Conservation (phyloP, 64 coral and sea anemone species). For the Porites australiensis region DNA sequence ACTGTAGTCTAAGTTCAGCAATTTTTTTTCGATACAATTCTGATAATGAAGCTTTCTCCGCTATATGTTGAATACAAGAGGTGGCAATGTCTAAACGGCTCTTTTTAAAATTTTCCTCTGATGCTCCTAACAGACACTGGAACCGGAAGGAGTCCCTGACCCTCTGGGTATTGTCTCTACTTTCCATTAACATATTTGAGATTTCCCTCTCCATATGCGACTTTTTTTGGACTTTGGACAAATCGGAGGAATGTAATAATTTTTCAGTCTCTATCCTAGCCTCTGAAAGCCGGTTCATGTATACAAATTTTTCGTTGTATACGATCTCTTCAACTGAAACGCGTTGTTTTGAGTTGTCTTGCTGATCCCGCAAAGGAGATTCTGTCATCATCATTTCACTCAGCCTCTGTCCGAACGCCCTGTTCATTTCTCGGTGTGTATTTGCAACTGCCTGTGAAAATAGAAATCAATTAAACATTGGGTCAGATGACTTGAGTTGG, state of each 20-base stretch:
- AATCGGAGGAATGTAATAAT: neutral
- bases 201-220: neutral
- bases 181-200: neutral
- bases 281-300: neutral
- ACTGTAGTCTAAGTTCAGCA: neutral
- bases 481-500: neutral
- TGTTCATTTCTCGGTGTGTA: slow-evolving; percentile 5
- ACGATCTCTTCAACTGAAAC: neutral
- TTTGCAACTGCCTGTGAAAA: neutral
- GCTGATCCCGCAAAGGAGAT: neutral
- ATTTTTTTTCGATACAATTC: neutral
- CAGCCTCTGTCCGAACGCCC: neutral
- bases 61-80: neutral
- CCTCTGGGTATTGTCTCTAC: neutral
- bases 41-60: neutral
- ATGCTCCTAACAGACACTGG: neutral
- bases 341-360: neutral
- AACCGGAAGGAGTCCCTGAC: neutral
- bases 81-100: neutral
- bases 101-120: neutral
- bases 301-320: neutral
- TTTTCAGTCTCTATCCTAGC: neutral
- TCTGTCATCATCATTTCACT: neutral
- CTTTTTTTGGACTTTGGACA: neutral
- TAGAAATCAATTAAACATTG: neutral